A percentile compares a stretch with the other conserved stretches of the same genome.
These are phyloP conservation scores for Danio kyathit DNA, from an alignment of 2,797 vertebrate genomes.

Conservation along the genomic window DNA sequence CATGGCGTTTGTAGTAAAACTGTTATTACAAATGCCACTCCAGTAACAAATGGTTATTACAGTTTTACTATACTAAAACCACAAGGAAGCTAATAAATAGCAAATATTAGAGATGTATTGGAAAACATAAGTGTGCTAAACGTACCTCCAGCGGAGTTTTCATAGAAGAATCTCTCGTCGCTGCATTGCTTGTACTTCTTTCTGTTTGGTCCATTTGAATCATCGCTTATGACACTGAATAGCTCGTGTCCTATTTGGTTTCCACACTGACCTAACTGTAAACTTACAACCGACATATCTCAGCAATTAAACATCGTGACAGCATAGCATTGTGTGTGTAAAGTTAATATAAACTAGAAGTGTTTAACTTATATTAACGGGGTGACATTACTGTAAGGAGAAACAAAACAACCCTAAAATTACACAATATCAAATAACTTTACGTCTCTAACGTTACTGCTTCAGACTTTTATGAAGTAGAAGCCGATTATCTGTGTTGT, in stretches of 20 bases:
- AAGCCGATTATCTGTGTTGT: not conserved
- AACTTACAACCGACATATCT: conserved; percentile 89
- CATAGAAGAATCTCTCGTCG: conserved; percentile 88
- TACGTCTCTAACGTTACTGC: not conserved
- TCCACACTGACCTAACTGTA: conserved; percentile 97
- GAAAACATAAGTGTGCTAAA: not conserved
- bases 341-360: too few species aligned
- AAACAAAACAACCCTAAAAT: not conserved
- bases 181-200: conserved; percentile 77
- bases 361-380: too few species aligned
- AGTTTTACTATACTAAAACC: too few species aligned
- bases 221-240: conserved; percentile 81
- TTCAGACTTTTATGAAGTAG: not conserved
- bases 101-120: not conserved
- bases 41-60: too few species aligned
- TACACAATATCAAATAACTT: not conserved
- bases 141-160: conserved; percentile 80
- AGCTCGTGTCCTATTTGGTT: conserved; percentile 93
- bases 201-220: conserved; percentile 73
- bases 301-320: not conserved
- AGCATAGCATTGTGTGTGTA: not conserved
- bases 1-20: too few species aligned
- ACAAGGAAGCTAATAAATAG: not conserved
- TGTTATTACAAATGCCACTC: too few species aligned
- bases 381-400: not conserved